Conservation (phyloP, 2,888 invertebrate genomes). For the Apamea epomidion region DNA sequence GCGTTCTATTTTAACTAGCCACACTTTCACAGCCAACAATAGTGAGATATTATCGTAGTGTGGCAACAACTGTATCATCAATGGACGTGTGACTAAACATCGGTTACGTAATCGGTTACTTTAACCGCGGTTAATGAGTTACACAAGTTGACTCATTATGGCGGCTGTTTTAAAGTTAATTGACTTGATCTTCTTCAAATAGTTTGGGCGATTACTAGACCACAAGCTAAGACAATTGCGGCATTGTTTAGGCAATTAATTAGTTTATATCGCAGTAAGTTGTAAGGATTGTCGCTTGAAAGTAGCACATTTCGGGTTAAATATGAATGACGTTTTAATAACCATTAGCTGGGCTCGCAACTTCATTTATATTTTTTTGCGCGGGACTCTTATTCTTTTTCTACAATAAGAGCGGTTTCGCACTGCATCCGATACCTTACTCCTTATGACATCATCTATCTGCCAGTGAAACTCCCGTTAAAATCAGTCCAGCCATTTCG, state of each 20-base stretch:
- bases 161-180: constrained; percentile 47
- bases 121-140: constrained; percentile 54
- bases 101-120: constrained; percentile 53
- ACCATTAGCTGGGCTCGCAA: too few species aligned
- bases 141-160: constrained; percentile 53
- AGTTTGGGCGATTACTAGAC: constrained; percentile 26
- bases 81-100: constrained; percentile 67
- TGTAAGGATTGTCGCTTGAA: background rate
- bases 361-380: too few species aligned
- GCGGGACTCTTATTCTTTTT: too few species aligned
- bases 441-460: too few species aligned
- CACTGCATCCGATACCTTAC: too few species aligned
- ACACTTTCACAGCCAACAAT: constrained; percentile 67
- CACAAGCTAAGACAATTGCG: background rate
- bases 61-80: constrained; percentile 64
- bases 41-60: constrained; percentile 63
- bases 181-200: constrained; percentile 44
- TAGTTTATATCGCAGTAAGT: constrained; percentile 8
- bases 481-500: too few species aligned
- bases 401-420: too few species aligned
- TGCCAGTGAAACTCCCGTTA: too few species aligned
- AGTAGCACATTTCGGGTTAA: background rate
- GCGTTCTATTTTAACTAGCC: constrained; percentile 57
- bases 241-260: constrained; percentile 7
- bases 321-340: too few species aligned